These are phyloP conservation scores for Leptopilina drosophilae DNA, from an alignment of 2,888 invertebrate genomes.

Conservation along the genomic window DNA sequence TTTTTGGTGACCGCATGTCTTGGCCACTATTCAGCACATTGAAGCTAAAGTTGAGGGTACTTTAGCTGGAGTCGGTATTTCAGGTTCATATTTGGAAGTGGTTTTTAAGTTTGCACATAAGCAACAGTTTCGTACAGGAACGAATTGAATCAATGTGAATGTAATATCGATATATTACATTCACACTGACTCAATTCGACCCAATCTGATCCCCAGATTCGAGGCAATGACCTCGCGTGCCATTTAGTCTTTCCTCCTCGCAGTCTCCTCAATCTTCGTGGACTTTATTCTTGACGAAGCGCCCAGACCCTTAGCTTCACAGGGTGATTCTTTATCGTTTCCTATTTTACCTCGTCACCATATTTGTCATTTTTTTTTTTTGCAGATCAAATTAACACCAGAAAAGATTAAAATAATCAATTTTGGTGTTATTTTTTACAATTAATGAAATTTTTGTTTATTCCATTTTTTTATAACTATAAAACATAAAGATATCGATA, in stretches of 20 bases:
- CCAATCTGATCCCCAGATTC: slow-evolving; percentile 70
- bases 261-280: slow-evolving; percentile 40
- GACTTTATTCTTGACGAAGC: slow-evolving; percentile 23
- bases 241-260: slow-evolving; percentile 70
- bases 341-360: slow-evolving; percentile 41
- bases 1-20: too few species aligned
- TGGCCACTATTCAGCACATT: too few species aligned
- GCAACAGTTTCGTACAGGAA: slow-evolving; percentile 44
- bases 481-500: too few species aligned
- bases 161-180: slow-evolving; percentile 54
- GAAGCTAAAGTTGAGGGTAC: neutral
- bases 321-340: slow-evolving; percentile 35
- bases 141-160: too few species aligned
- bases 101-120: slow-evolving; percentile 36
- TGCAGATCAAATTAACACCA: too few species aligned
- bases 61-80: slow-evolving; percentile 25
- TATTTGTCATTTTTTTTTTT: slow-evolving; percentile 33
- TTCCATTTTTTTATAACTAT: too few species aligned
- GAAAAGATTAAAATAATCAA: too few species aligned
- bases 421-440: too few species aligned
- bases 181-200: slow-evolving; percentile 66
- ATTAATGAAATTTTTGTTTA: too few species aligned
- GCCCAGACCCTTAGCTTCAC: slow-evolving; percentile 22
- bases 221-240: slow-evolving; percentile 76
- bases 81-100: slow-evolving; percentile 44